Base-by-base conservation (phyloP, 2,888 invertebrate species). In the Athetis lepigone region DNA sequence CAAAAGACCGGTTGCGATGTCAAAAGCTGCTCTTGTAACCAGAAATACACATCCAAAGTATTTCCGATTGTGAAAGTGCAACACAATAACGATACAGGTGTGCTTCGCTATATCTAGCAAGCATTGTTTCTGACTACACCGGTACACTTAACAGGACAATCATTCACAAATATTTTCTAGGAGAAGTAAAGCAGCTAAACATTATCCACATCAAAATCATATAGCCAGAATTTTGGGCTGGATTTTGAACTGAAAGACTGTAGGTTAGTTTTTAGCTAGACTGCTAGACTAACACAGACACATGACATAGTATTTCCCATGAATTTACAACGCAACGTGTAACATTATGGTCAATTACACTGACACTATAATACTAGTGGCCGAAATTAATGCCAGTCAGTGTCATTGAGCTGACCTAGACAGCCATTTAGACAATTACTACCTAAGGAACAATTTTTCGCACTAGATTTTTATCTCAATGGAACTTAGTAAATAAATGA, bases 351-450 rank as follows among this genome's bases (percentile, higher is more conserved):
- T 18, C 29, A 58, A 45, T 67, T 54, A 19, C 55, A 29, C 37
- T 19, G 11, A 39, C 37, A 50, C 16, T 21, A 36, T 29, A 55
- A 19, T n/a, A 57, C 21, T 23, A 13, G 18, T 23, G 18, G 21
- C 27, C 54, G 18, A 54, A 51, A 54, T 40, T 29, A 47, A 16
- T 39, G 11, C 2, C 25, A 39, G 36, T 43, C 18, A 25, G 47
- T 45, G 40, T 49, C 76, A 67, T 79, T 79, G 55, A 33, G 63
- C 61, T 78, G 71, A 75, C 71, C 71, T 70, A 78, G 42, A 47
- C 29, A 37, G 49, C 39, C 5, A 52, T 55, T 45, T 27, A 39
- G 39, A 2, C 60, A 58, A 63, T 58, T 70, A 75, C 25, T 54
- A 75, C 37, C 50, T 56, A 68, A n/a, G 39, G 6, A 21, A 39